These are phyloP conservation scores for Poecile montanus DNA, from an alignment of 2,797 vertebrate species.

Conservation along the genomic window DNA sequence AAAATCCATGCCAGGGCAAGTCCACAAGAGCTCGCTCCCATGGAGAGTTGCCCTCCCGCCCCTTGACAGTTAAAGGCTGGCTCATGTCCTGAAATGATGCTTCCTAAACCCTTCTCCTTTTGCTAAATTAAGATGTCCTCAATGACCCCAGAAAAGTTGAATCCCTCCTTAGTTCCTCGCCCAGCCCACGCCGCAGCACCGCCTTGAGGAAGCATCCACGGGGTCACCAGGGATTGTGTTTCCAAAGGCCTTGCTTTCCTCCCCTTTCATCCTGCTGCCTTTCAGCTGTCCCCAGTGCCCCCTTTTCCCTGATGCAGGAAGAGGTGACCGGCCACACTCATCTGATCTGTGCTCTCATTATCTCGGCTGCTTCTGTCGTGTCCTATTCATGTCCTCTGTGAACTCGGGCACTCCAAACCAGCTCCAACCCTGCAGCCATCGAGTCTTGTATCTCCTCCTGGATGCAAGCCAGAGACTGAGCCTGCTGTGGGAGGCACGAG, in stretches of 20 bases:
- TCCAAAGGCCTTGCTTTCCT: not conserved
- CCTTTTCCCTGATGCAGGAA: not conserved
- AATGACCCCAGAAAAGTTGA: not conserved
- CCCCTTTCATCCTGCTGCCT: conserved; percentile 19
- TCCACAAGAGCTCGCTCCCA: not conserved
- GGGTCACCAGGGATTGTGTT: not conserved
- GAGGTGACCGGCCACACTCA: not conserved
- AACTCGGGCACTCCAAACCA: not conserved
- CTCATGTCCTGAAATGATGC: not conserved
- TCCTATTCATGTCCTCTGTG: not conserved
- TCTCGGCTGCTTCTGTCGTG: not conserved
- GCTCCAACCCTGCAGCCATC: not conserved
- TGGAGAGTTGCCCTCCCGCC: not conserved
- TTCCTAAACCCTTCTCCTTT: not conserved
- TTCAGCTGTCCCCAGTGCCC: not conserved
- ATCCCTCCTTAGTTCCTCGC: not conserved
- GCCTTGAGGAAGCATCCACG: not conserved
- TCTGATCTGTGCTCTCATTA: conserved; percentile 41
- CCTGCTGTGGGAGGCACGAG: not conserved
- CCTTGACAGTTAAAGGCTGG: not conserved
- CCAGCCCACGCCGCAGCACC: not conserved
- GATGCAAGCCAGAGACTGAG: not conserved
- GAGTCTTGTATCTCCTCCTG: not conserved
- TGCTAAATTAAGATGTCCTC: not conserved
- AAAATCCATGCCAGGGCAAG: not conserved